Conservation (phyloP, 2,113 vertebrate species). For the Heteronetta atricapilla region DNA sequence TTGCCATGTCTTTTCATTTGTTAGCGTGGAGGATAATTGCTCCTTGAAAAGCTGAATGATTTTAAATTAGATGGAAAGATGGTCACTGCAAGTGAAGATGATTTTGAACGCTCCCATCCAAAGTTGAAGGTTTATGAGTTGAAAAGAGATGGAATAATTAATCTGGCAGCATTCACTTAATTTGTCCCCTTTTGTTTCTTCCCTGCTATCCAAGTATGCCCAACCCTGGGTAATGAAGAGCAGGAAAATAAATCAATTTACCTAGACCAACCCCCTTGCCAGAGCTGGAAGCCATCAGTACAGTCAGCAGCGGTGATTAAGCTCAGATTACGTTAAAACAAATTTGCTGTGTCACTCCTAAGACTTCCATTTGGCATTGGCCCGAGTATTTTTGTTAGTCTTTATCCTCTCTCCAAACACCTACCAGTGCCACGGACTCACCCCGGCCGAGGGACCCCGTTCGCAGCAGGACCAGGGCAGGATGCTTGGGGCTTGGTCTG, state of each 20-base stretch:
- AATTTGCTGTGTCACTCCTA: background rate
- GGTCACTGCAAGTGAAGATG: conserved; percentile 8
- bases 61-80: conserved; percentile 54
- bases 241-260: conserved; percentile 7
- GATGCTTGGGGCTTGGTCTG: fast-evolving
- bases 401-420: background rate
- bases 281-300: background rate
- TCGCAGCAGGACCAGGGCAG: background rate
- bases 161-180: conserved; percentile 21
- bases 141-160: conserved; percentile 32
- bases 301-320: background rate
- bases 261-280: background rate
- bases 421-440: background rate
- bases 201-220: background rate
- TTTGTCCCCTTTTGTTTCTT: conserved; percentile 1
- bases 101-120: conserved; percentile 16
- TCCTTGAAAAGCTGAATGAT: conserved; percentile 48
- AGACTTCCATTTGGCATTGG: background rate
- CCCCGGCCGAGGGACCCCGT: background rate
- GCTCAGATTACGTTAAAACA: background rate
- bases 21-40: conserved; percentile 35
- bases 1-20: conserved; percentile 40
- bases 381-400: background rate
- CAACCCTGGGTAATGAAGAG: background rate
- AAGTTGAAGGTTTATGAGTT: background rate